Evolutionary conservation across 2,888 invertebrate genomes (phyloP).

Genomic region (Nemoura dubitans): DNA sequence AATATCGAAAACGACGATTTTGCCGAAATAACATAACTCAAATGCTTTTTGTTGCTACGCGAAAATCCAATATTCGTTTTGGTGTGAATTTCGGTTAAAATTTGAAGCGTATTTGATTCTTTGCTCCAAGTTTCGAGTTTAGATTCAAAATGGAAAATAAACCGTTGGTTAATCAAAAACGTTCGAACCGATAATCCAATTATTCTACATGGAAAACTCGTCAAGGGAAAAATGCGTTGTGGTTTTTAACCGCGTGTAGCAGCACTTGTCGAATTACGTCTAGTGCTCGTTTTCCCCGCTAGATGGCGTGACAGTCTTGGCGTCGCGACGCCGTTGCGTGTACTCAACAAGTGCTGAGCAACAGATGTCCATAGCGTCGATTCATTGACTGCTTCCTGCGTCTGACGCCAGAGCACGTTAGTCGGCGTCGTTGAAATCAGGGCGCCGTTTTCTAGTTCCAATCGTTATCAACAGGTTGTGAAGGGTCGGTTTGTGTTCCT

Average conservation of each 20-base stretch:
- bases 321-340: no score
- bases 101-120: no score
- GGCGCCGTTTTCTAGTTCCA: neutral
- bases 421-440: neutral
- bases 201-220: no score
- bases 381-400: neutral
- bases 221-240: no score
- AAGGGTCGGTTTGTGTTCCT: no score
- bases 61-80: neutral
- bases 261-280: no score
- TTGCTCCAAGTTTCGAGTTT: no score
- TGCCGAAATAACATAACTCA: neutral
- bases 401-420: neutral
- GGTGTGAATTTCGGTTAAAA: no score
- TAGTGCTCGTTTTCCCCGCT: neutral
- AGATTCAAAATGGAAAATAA: no score
- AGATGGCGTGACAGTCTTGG: neutral
- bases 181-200: no score
- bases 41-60: neutral
- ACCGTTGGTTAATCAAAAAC: no score
- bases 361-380: neutral
- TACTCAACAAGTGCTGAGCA: neutral
- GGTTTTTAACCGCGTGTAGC: no score
- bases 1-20: neutral
- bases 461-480: neutral